These are phyloP conservation scores for Formica selysi DNA, from an alignment of 1,140 invertebrate species.

Conservation along the genomic window DNA sequence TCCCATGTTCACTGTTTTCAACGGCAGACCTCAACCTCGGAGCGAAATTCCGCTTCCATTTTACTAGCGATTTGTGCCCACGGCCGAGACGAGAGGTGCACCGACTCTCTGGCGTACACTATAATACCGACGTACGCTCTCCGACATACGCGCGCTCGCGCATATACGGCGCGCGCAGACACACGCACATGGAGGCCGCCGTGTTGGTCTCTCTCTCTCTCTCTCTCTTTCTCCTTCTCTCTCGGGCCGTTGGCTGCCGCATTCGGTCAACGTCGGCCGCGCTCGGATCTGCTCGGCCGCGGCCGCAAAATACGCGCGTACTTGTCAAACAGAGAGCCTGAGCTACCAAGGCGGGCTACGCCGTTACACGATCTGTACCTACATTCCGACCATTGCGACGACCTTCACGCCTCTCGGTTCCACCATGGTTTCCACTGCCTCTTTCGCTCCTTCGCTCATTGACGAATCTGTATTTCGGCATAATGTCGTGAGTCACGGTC, in stretches of 20 bases:
- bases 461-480: neutral
- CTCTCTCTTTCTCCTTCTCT: neutral
- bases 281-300: conserved; percentile 67
- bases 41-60: conserved; percentile 82
- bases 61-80: conserved; percentile 79
- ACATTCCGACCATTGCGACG: conserved; percentile 14
- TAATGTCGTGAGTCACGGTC: neutral
- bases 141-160: conserved; percentile 56
- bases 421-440: too few relatives aligned
- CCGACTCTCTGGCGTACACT: conserved; percentile 69
- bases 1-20: conserved; percentile 87
- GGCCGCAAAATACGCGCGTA: conserved; percentile 78
- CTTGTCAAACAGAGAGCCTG: conserved; percentile 70
- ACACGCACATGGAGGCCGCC: conserved; percentile 47
- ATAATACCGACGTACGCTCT: conserved; percentile 75
- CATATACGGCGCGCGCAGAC: conserved; percentile 28
- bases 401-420: neutral
- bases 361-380: conserved; percentile 42
- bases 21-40: conserved; percentile 78
- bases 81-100: conserved; percentile 76
- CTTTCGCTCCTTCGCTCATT: neutral
- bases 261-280: conserved; percentile 68
- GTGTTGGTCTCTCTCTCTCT: conserved; percentile 22
- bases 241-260: neutral
- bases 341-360: conserved; percentile 65